phyloP scores from a whole-genome alignment of 2,888 invertebrate species.

The Mesorhabditis sp. region DNA sequence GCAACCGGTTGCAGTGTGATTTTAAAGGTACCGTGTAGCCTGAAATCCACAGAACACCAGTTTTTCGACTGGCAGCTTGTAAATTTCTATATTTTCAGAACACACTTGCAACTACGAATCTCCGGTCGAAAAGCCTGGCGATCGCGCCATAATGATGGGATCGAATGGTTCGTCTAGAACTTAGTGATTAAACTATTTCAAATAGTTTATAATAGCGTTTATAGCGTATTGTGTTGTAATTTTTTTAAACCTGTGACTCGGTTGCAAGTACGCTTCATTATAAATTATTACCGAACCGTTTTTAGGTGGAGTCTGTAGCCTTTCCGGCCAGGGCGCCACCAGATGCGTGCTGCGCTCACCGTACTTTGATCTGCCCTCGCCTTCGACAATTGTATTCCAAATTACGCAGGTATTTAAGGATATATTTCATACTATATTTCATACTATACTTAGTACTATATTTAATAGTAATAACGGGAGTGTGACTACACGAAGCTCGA shows the following conservation, averaged over 20 bases:
- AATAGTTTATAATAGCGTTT: slow-evolving; percentile 9
- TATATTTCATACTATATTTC: background rate
- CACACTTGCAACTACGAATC: slow-evolving; percentile 29
- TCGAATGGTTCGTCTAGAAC: slow-evolving; percentile 11
- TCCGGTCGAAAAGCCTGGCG: slow-evolving; percentile 24
- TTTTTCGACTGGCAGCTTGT: background rate
- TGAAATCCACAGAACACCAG: background rate
- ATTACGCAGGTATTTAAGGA: slow-evolving; percentile 18
- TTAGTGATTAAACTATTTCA: background rate
- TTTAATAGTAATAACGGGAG: too few species aligned
- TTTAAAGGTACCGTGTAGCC: slow-evolving; percentile 26
- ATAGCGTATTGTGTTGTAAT: too few species aligned
- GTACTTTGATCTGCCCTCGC: slow-evolving; percentile 27
- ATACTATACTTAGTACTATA: too few species aligned
- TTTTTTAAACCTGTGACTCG: too few species aligned
- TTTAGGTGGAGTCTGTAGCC: background rate
- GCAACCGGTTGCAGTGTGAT: slow-evolving; percentile 43
- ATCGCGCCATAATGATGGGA: slow-evolving; percentile 16
- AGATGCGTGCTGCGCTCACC: slow-evolving; percentile 24
- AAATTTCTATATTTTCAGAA: slow-evolving; percentile 14
- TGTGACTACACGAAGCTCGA: too few species aligned
- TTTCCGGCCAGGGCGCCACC: slow-evolving; percentile 15
- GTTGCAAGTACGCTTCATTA: too few species aligned
- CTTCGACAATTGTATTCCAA: slow-evolving; percentile 24
- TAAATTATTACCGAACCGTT: too few species aligned